Evolutionary conservation across 2,888 invertebrate genomes (phyloP).

Genomic region (Cataglyphis altisquamis): DNA sequence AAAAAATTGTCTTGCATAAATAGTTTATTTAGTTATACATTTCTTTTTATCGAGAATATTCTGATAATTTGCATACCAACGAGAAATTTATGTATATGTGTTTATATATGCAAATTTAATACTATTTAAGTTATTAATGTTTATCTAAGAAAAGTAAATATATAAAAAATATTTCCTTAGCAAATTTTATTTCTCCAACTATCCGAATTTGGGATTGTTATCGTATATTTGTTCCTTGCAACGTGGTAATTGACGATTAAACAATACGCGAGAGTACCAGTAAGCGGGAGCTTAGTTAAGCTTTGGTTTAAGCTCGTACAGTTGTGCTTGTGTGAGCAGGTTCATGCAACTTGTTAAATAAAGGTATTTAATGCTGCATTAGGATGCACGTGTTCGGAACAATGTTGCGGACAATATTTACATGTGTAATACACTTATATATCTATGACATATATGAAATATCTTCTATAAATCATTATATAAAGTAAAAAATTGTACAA

Average conservation of each 20-base stretch:
- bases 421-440: neutral
- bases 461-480: neutral
- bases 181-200: conserved; percentile 3
- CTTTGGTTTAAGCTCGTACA: conserved; percentile 69
- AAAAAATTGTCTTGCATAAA: neutral
- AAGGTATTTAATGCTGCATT: conserved; percentile 65
- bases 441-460: neutral
- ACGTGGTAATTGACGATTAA: conserved; percentile 68
- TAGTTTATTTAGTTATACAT: neutral
- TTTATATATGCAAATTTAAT: neutral
- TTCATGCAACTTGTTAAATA: conserved; percentile 62
- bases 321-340: conserved; percentile 66
- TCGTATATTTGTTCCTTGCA: conserved; percentile 5
- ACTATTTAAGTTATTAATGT: neutral
- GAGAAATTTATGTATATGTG: neutral
- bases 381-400: conserved; percentile 56
- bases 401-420: conserved; percentile 40
- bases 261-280: conserved; percentile 68
- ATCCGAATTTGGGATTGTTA: neutral
- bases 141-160: neutral
- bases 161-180: neutral
- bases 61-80: neutral
- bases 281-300: conserved; percentile 73
- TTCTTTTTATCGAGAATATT: neutral
- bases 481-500: neutral